Conservation (phyloP, 2,113 vertebrate species). For the Aleadryas rufinucha region DNA sequence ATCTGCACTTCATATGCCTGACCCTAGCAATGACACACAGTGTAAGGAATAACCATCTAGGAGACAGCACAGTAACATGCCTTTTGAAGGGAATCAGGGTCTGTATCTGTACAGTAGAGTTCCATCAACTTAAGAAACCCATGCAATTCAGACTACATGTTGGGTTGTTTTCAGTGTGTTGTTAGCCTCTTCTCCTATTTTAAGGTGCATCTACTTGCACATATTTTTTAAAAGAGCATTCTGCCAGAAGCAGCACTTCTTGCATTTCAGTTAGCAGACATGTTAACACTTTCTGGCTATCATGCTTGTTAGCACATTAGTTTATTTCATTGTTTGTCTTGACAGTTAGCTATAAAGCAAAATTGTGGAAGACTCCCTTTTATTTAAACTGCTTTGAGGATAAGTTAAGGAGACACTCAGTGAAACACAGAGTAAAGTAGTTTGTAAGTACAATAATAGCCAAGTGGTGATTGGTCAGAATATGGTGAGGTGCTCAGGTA, state of each 20-base stretch:
- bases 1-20: neutral
- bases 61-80: neutral
- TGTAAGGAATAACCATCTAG: neutral
- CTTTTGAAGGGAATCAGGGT: neutral
- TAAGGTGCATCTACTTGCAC: neutral
- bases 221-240: neutral
- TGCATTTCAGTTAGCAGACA: neutral
- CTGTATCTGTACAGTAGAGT: neutral
- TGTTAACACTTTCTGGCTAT: neutral
- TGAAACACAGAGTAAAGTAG: neutral
- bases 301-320: neutral
- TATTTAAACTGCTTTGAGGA: neutral
- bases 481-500: neutral
- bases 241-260: neutral
- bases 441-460: neutral
- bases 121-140: neutral
- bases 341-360: neutral
- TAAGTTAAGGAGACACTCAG: neutral
- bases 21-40: neutral
- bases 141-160: neutral
- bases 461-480: neutral
- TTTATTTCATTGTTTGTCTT: neutral
- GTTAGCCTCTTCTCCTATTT: neutral
- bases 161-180: neutral
- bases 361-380: neutral